These are phyloP conservation scores for Cataglyphis albicans DNA, from an alignment of 2,888 invertebrate genomes.

Conservation along the genomic window DNA sequence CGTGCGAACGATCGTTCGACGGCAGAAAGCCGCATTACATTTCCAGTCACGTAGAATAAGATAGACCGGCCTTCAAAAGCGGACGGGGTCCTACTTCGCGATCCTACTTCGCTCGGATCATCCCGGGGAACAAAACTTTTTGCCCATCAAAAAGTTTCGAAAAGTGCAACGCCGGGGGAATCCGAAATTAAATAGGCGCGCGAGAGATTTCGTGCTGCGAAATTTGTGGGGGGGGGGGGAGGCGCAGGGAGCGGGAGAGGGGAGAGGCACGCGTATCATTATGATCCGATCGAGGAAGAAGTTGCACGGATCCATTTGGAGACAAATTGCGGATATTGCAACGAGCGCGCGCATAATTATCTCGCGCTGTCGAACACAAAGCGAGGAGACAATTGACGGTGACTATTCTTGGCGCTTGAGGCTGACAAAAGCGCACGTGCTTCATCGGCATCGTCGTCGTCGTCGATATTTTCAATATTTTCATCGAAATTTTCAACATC, in stretches of 20 bases:
- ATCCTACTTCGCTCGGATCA: background rate
- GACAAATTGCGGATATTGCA: conserved; percentile 48
- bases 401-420: background rate
- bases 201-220: too few relatives aligned
- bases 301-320: conserved; percentile 34
- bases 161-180: background rate
- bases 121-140: background rate
- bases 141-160: background rate
- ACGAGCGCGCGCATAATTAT: conserved; percentile 37
- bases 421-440: background rate
- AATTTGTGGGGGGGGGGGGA: too few relatives aligned
- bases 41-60: conserved; percentile 61
- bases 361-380: background rate
- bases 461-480: too few relatives aligned
- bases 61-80: conserved; percentile 58
- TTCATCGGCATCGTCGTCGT: background rate
- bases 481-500: background rate
- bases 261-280: conserved; percentile 6
- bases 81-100: conserved; percentile 51
- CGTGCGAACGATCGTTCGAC: conserved; percentile 1
- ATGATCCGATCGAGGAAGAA: conserved; percentile 2
- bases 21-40: conserved; percentile 41
- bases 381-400: background rate
- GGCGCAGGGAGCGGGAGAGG: too few relatives aligned
- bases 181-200: background rate